These are phyloP conservation scores for Athrips mouffetella DNA, from an alignment of 2,888 invertebrate genomes.

Conservation along the genomic window DNA sequence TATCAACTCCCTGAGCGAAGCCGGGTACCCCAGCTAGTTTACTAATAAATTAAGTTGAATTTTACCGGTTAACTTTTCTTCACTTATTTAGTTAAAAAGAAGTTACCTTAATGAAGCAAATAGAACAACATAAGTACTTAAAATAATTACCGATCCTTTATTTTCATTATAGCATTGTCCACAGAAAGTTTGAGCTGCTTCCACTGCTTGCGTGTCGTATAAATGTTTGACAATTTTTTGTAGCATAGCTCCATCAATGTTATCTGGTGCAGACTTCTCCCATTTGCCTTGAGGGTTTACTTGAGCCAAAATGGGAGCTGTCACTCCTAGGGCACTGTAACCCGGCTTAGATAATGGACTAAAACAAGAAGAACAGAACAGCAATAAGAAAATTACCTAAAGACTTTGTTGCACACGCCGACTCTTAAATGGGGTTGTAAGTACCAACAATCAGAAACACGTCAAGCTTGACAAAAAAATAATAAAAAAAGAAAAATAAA, in stretches of 20 bases:
- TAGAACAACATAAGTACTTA: neutral
- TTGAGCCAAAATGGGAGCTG: constrained; percentile 51
- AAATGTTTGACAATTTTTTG: constrained; percentile 54
- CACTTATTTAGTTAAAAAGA: neutral
- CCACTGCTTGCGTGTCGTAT: constrained; percentile 48
- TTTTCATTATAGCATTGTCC: constrained; percentile 52
- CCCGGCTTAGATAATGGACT: constrained; percentile 52
- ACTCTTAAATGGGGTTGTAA: too few relatives aligned
- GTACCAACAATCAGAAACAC: too few relatives aligned
- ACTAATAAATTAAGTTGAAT: too few relatives aligned
- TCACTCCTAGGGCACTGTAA: constrained; percentile 46
- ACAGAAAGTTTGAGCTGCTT: constrained; percentile 62
- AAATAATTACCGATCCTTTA: constrained; percentile 33
- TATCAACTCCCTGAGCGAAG: too few relatives aligned
- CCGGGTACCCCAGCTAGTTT: too few relatives aligned
- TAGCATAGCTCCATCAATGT: constrained; percentile 52
- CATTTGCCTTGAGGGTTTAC: constrained; percentile 64
- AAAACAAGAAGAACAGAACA: too few relatives aligned
- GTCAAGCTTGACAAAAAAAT: too few relatives aligned
- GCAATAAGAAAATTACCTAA: too few relatives aligned
- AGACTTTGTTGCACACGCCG: too few relatives aligned
- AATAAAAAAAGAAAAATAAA: too few relatives aligned
- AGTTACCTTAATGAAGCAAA: neutral
- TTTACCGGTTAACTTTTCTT: too few relatives aligned
- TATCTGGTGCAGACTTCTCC: constrained; percentile 49